phyloP scores from a whole-genome alignment of 2,888 invertebrate species.

The Metellina segmentata region DNA sequence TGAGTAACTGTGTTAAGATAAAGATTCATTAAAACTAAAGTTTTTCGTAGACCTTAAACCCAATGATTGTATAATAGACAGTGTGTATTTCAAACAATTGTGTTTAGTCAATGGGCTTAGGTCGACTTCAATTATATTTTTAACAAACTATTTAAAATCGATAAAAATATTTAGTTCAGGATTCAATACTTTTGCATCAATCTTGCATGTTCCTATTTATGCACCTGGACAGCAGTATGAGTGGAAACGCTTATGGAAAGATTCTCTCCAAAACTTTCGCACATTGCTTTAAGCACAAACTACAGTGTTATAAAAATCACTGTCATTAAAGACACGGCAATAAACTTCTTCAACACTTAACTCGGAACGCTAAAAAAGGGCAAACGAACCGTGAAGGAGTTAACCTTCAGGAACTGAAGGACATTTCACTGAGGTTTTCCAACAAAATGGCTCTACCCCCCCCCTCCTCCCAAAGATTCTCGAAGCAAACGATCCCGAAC shows the following conservation, averaged over 20 bases:
- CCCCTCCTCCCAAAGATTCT: background rate
- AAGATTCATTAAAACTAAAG: no score
- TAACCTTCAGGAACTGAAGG: background rate
- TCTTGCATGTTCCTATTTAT: no score
- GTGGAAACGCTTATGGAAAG: background rate
- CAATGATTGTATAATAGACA: no score
- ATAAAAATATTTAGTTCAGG: no score
- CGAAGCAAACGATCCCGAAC: conserved; percentile 61
- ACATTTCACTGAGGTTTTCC: background rate
- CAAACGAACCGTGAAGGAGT: background rate
- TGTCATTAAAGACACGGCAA: background rate
- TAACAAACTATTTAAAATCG: no score
- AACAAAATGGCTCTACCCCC: background rate
- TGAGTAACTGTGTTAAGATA: no score
- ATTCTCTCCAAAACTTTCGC: background rate
- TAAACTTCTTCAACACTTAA: background rate
- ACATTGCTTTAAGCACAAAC: background rate
- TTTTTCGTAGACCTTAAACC: no score
- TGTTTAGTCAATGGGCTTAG: no score
- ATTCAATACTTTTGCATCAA: no score
- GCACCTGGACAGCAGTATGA: no score
- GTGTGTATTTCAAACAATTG: no score
- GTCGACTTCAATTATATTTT: no score
- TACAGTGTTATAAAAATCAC: background rate
- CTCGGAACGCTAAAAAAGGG: background rate